phyloP scores from a whole-genome alignment of 2,113 vertebrate species.

The Neodon shergylaensis region DNA sequence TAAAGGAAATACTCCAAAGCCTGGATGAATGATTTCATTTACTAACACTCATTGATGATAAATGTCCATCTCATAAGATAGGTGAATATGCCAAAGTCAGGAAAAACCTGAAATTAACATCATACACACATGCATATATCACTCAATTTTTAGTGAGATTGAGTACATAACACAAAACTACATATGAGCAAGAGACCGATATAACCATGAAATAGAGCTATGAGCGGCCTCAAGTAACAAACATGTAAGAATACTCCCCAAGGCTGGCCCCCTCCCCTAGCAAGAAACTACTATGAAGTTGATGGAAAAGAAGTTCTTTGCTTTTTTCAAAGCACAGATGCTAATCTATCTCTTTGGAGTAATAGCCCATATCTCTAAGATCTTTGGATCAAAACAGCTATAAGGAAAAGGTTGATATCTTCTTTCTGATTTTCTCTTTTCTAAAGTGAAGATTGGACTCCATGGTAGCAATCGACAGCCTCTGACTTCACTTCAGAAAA shows the following conservation, averaged over 20 bases:
- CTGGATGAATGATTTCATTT: background rate
- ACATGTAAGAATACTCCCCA: background rate
- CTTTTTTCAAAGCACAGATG: constrained; percentile 1
- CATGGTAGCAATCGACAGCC: constrained; percentile 14
- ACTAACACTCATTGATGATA: background rate
- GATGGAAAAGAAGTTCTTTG: background rate
- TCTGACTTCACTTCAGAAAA: background rate
- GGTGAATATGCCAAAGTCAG: background rate
- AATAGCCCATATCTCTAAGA: constrained; percentile 1
- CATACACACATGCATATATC: background rate
- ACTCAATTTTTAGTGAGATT: background rate
- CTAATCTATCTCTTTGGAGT: constrained; percentile 44
- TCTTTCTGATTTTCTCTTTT: constrained; percentile 29
- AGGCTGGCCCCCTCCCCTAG: background rate
- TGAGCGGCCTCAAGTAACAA: background rate
- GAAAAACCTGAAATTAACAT: background rate
- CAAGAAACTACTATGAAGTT: background rate
- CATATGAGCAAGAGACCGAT: background rate
- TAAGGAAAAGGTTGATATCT: constrained; percentile 45
- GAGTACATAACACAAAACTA: background rate
- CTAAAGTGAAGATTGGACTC: constrained; percentile 20
- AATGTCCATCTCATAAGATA: background rate
- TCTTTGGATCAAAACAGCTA: background rate
- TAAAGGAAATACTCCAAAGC: background rate
- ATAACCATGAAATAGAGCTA: background rate